Base-by-base conservation (phyloP, 1,140 invertebrate species). In the Nasonia giraulti region DNA sequence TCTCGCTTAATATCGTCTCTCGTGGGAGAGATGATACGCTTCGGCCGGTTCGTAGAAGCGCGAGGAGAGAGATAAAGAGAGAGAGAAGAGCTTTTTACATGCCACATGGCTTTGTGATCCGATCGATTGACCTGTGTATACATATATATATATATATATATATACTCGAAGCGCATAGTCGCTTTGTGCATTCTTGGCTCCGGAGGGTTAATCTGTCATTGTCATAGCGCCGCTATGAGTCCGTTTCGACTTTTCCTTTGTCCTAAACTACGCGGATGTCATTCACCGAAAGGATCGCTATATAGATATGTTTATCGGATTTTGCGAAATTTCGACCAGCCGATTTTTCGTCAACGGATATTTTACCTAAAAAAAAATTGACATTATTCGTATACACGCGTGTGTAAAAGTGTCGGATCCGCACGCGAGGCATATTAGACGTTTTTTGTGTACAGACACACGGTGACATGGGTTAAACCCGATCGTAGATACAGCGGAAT, bases 1-100 rank as follows among this genome's bases (percentile, higher is more conserved):
- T 62, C 69, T 82, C 74, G 81, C 77, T 87, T 86, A 85, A 87
- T 62, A 62, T 85, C 78, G 82, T 81, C 80, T 27, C 23, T 11
- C 80, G 62, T 82, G 75, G 74, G 68, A 82, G 79, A 40, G 37
- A 80, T 33, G 27, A 62, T n/a, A 8, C 17, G 47, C 47, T 11
- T 17, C 76, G 47, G 40, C 44, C 37, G 71, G 37, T 86, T 85
- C 84, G 77, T 83, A 80, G 82, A 85, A 86, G 40, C 69, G 84
- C 55, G 44, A 7, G 40, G 44, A 7, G 40, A 44, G 33, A 68
- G 44, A 50, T 0, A 27, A 1, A 27, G 27, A 27, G 27, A 27
- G 27, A 27, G 27, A 27, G 27, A 27, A 82, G 44, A 78, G 44
- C 75, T 75, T 73, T 82, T 75, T 75, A 74, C 47, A 23, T 74